Evolutionary conservation across 2,888 invertebrate genomes (phyloP).

Genomic region (Dynastes maya): DNA sequence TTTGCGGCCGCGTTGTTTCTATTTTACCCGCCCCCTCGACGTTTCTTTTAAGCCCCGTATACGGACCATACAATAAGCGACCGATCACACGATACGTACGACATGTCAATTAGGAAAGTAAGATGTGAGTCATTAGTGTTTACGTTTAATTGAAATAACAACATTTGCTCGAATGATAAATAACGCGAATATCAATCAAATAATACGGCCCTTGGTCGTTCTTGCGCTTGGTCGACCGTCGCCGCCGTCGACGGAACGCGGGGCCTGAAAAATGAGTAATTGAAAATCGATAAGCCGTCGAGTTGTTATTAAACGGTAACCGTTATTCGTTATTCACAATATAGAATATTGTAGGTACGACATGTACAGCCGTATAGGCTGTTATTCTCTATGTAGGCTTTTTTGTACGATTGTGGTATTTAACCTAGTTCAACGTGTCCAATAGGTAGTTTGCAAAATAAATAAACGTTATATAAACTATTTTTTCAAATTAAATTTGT

Average conservation of each 20-base stretch:
- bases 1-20: neutral
- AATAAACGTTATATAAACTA: no score
- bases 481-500: no score
- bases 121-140: conserved; percentile 51
- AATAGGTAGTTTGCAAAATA: no score
- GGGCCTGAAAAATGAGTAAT: conserved; percentile 67
- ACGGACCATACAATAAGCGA: conserved; percentile 17
- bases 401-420: no score
- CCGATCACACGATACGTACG: conserved; percentile 1
- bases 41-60: no score
- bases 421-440: no score
- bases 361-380: neutral
- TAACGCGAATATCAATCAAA: conserved; percentile 62
- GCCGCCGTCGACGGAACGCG: conserved; percentile 6
- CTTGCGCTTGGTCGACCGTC: conserved; percentile 24
- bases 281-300: conserved; percentile 66
- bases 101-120: conserved; percentile 46
- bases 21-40: neutral
- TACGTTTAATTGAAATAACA: conserved; percentile 59
- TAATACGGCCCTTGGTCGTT: conserved; percentile 40
- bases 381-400: no score
- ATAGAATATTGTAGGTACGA: neutral
- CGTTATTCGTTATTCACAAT: conserved; percentile 42
- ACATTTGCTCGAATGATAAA: conserved; percentile 59
- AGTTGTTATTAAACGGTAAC: conserved; percentile 46